Evolutionary conservation across 2,797 vertebrate species (phyloP).

Genomic region (Discoglossus pictus): DNA sequence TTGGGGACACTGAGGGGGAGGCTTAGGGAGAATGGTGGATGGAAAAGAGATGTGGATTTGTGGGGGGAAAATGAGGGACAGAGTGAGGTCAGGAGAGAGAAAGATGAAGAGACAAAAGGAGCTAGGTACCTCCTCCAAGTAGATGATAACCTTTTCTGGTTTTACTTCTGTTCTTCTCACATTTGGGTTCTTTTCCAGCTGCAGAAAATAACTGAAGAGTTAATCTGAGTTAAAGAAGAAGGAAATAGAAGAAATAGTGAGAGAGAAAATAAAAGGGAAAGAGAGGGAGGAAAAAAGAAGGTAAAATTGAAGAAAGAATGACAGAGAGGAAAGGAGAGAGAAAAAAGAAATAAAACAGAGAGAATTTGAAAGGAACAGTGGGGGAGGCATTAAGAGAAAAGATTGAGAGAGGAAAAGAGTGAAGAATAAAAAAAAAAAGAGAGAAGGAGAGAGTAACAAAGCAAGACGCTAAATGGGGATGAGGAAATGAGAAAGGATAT

Average conservation of each 20-base stretch:
- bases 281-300: neutral
- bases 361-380: neutral
- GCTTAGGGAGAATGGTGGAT: too few relatives aligned
- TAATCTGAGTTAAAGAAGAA: neutral
- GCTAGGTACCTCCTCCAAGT: slow-evolving; percentile 28
- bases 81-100: too few relatives aligned
- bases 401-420: neutral
- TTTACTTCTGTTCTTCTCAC: slow-evolving; percentile 6
- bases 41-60: too few relatives aligned
- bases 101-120: too few relatives aligned
- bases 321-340: neutral
- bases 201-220: slow-evolving; percentile 7
- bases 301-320: neutral
- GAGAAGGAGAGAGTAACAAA: neutral
- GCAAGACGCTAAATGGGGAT: neutral
- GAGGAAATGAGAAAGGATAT: neutral
- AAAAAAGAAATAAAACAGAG: neutral
- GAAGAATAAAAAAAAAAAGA: neutral
- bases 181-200: neutral
- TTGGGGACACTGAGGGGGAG: too few relatives aligned
- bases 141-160: slow-evolving; percentile 12
- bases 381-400: neutral
- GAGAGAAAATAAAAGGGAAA: neutral
- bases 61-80: too few relatives aligned
- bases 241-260: neutral